Evolutionary conservation across 2,888 invertebrate genomes (phyloP), one percentile per base, ranked within the genome.

Genomic region (Imbricaverruca yamaguchii): DNA sequence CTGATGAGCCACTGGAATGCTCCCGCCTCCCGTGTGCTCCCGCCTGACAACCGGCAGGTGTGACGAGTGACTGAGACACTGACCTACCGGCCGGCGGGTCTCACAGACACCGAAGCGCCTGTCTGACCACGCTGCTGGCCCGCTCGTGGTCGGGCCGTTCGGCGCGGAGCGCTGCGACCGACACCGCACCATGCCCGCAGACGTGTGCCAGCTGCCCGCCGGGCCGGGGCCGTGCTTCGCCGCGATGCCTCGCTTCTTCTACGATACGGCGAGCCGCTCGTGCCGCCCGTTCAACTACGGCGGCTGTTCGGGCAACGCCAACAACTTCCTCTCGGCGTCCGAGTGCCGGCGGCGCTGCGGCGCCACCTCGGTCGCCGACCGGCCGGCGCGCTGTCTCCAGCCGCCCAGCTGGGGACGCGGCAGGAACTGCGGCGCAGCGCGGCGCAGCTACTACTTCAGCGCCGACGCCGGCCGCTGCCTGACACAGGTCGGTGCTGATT

Each of bases 301-400:
- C 79, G 81, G 81, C n/a, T 81, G 81, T 59, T 12, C 18, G 0
- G 81, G 81, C 81, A 81, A 78, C 78, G 81, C 55, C 13, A 81
- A 81, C 81, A 81, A 81, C 78, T 81, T 81, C 61, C 21, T 57
- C 9, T 53, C 81, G 10, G 79, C 25, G 6, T 57, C 77, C 18
- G 81, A 59, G 25, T 81, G 81, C 57, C 3, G 12, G 21, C 23
- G 15, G 69, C 74, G 55, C 69, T 81, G 81, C 25, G 74, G 67
- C 8, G 81, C 0, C 65, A 8, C 7, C 79, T 23, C 39, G 3
- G 39, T 8, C 65, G 10, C 13, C n/a, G 59, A 56, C 21, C 67
- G 80, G 10, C 63, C 65, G 39, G 53, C 53, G 21, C 74, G 74
- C 55, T 74, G 74, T 13, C 55, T 74, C 15, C 21, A 8, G 39